Evolutionary conservation across 2,888 invertebrate genomes (phyloP).

Genomic region (Papilio gigon): DNA sequence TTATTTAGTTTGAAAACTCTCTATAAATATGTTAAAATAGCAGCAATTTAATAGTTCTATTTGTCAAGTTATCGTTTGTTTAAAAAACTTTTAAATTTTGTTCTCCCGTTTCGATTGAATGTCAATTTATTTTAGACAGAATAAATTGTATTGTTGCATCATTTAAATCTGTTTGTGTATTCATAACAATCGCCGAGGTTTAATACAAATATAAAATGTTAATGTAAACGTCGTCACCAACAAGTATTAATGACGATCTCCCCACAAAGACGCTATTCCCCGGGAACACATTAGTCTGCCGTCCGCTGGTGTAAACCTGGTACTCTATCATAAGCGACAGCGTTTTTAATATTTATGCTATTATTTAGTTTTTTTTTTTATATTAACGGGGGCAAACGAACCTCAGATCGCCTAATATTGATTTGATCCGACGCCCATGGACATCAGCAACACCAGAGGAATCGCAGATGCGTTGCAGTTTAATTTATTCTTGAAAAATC

Average conservation of each 20-base stretch:
- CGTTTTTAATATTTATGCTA: constrained; percentile 45
- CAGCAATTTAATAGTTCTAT: no score
- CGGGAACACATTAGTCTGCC: constrained; percentile 72
- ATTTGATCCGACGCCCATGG: no score
- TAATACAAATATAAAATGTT: constrained; percentile 78
- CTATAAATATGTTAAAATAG: no score
- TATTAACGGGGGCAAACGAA: no score
- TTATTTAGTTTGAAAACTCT: no score
- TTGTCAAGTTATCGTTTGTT: no score
- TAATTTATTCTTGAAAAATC: no score
- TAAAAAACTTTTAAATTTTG: no score
- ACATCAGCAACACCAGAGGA: no score
- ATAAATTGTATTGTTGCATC: constrained; percentile 26
- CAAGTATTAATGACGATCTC: constrained; percentile 75
- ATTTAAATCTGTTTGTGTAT: constrained; percentile 55
- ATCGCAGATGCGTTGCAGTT: no score
- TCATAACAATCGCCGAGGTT: constrained; percentile 63
- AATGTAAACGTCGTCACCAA: constrained; percentile 72
- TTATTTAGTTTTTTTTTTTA: neutral
- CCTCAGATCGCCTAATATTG: no score
- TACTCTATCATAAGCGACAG: constrained; percentile 49
- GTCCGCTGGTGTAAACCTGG: constrained; percentile 43
- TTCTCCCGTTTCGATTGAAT: neutral
- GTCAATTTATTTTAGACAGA: neutral
- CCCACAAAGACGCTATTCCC: constrained; percentile 77